Evolutionary conservation across 2,113 vertebrate species (phyloP), one percentile per base, ranked within the genome.

Genomic region (Ciconia stormi): DNA sequence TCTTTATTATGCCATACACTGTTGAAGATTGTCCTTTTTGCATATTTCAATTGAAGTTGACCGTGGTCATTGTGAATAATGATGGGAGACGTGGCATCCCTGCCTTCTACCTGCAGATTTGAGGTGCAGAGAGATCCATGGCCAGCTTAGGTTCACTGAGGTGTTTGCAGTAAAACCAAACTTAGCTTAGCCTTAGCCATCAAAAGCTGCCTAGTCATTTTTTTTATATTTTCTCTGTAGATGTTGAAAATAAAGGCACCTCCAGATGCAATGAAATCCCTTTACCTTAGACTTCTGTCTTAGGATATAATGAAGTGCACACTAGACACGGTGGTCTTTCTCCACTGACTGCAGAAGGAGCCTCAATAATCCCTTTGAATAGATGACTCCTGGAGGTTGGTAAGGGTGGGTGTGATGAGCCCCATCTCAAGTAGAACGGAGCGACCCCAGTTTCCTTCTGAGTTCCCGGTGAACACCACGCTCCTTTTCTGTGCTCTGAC

Each of bases 401-500:
- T 42, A 32, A 73, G 58, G n/a, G 22, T 73, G 49, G n/a, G 27
- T 7, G 13, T 27, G 9, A 22, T 22, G 21, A 89, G 50, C 50
- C 16, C 20, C 44, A 29, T 27, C 14, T 62, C 6, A 30, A 36
- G 21, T 1, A 66, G 46, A 61, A 44, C 1, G 13, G 62, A 40
- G n/a, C 1, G 2, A 38, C 26, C 53, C 6, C 20, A 17, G 15
- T 69, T 86, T 63, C 27, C 30, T 80, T 21, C 2, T 7, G 40
- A 70, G 20, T 12, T 90, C 30, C 20, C 1, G 2, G 9, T 34
- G 23, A 70, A 22, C 16, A 32, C 23, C 20, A 10, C 0, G 0
- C 4, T 79, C 26, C 20, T 65, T 55, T 78, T 27, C 38, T 61
- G 11, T 36, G 15, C 40, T 71, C 79, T 65, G 27, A 16, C 22